phyloP scores from a whole-genome alignment of 2,113 vertebrate genomes.

The Boleophthalmus pectinirostris region DNA sequence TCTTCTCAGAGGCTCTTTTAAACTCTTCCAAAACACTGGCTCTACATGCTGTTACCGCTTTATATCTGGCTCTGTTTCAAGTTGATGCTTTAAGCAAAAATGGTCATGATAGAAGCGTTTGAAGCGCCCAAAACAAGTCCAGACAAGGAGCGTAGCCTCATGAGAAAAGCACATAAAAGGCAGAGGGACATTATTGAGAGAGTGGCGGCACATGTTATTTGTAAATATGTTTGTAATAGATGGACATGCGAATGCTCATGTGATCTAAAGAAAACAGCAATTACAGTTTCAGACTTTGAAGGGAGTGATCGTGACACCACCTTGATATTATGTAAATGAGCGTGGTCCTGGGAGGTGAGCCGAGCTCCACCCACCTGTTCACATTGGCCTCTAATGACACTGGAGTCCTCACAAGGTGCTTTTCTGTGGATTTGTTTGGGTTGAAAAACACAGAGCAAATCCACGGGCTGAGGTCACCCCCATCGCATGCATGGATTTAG shows the following conservation, averaged over 20 bases:
- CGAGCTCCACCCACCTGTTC: conserved; percentile 48
- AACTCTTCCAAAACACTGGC: conserved; percentile 73
- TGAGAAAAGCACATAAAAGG: conserved; percentile 57
- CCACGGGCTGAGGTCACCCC: conserved; percentile 62
- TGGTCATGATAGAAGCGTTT: conserved; percentile 71
- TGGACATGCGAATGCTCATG: not conserved
- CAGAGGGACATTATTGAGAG: conserved; percentile 37
- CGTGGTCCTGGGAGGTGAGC: conserved; percentile 10
- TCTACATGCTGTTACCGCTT: conserved; percentile 73
- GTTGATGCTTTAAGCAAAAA: conserved; percentile 70
- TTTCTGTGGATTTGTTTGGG: conserved; percentile 61
- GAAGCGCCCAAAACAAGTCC: conserved; percentile 72
- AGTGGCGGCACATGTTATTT: conserved; percentile 11
- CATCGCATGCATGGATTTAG: conserved; percentile 58
- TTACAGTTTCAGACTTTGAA: conserved; percentile 16
- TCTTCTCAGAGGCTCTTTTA: conserved; percentile 76
- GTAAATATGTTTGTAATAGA: conserved; percentile 20
- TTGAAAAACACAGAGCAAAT: conserved; percentile 57
- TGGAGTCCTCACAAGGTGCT: conserved; percentile 43
- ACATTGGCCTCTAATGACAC: conserved; percentile 34
- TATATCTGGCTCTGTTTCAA: conserved; percentile 76
- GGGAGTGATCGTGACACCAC: conserved; percentile 1
- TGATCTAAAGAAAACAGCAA: not conserved
- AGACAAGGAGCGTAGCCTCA: conserved; percentile 58
- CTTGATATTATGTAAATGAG: conserved; percentile 3